These are phyloP conservation scores for Carcina quercana DNA, from an alignment of 2,888 invertebrate genomes.

Conservation along the genomic window DNA sequence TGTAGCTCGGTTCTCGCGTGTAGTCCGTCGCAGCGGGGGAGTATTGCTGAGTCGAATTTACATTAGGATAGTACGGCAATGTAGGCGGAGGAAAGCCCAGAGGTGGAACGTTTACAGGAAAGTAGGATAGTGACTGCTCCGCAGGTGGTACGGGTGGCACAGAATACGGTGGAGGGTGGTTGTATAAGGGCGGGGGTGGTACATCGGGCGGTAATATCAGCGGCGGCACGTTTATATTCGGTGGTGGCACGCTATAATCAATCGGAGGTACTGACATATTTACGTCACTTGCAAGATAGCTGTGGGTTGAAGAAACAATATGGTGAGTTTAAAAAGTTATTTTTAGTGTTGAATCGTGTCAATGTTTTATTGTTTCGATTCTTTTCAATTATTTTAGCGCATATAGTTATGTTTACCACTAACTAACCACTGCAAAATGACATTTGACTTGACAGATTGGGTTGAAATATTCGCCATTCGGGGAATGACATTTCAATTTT, in stretches of 20 bases:
- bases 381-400: background rate
- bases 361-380: background rate
- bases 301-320: too few species aligned
- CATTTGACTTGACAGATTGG: too few species aligned
- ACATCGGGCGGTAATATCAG: conserved; percentile 18
- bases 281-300: too few species aligned
- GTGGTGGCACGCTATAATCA: conserved; percentile 48
- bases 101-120: conserved; percentile 16
- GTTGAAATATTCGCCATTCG: too few species aligned
- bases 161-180: conserved; percentile 25
- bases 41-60: conserved; percentile 18
- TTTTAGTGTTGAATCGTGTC: too few species aligned
- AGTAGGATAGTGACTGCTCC: conserved; percentile 8
- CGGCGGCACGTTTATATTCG: conserved; percentile 35
- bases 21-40: too few species aligned
- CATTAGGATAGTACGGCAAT: conserved; percentile 13
- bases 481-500: too few species aligned
- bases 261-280: conserved; percentile 49
- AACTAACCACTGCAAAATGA: too few species aligned
- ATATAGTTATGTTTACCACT: too few species aligned
- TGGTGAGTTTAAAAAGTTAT: too few species aligned
- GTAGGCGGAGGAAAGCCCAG: conserved; percentile 25
- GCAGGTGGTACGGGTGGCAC: conserved; percentile 15
- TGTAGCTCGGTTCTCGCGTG: conserved; percentile 11
- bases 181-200: conserved; percentile 26